Percentiles rank a stretch among this genome's conserved stretches.
Evolutionary conservation across 1,140 invertebrate species (phyloP).

Genomic region (Drosophila biarmipes): DNA sequence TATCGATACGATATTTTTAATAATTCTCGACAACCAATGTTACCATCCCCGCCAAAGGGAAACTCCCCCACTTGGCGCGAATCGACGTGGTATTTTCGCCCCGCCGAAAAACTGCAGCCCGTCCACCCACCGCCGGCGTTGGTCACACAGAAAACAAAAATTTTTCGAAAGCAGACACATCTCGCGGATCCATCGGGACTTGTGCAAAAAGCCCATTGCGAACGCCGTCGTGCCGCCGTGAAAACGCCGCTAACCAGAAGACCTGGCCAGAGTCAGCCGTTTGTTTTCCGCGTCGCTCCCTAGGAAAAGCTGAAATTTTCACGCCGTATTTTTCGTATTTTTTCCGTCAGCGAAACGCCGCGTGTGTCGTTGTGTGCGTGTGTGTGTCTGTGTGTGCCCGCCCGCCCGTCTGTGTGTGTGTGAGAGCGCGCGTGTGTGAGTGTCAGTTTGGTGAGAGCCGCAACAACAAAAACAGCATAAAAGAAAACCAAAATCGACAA

Average conservation of each 20-base stretch:
- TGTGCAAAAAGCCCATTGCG: constrained; percentile 13
- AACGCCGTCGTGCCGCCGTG: constrained; percentile 17
- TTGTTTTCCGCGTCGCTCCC: constrained; percentile 1
- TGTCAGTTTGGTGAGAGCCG: constrained; percentile 60
- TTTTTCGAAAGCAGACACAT: constrained; percentile 3
- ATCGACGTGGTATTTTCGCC: too few species aligned
- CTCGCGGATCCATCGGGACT: constrained; percentile 21
- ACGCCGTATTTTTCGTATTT: constrained; percentile 2
- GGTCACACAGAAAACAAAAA: background rate
- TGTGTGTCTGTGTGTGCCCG: constrained; percentile 45
- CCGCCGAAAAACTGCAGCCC: too few species aligned
- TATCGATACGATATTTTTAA: too few species aligned
- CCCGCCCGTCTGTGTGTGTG: constrained; percentile 43
- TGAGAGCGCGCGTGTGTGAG: constrained; percentile 20
- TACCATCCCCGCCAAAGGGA: too few species aligned
- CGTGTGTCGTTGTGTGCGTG: constrained; percentile 43
- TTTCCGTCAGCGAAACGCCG: constrained; percentile 21
- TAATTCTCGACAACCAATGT: too few species aligned
- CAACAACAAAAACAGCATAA: constrained; percentile 50
- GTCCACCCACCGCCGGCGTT: too few species aligned
- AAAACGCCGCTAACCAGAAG: constrained; percentile 1
- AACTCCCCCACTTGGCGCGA: too few species aligned
- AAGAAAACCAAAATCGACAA: constrained; percentile 73
- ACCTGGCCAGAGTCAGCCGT: background rate
- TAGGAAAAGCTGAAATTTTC: constrained; percentile 6